Evolutionary conservation across 1,140 invertebrate genomes (phyloP), one percentile per base, ranked within the genome.

Genomic region (Heliconius congener): DNA sequence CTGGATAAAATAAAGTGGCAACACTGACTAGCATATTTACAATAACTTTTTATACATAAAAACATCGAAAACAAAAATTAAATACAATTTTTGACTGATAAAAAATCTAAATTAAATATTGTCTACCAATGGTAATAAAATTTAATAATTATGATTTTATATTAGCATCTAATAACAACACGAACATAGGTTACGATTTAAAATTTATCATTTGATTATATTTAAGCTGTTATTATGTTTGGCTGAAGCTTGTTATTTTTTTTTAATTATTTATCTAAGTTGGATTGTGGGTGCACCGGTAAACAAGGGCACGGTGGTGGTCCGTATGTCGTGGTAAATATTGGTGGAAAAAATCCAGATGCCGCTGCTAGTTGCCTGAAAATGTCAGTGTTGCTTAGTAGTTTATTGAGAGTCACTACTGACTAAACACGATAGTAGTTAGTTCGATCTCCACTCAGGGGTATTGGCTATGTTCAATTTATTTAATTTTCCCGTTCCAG

Each of bases 341-440:
- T 88, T 6, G 87, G 81, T 11, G 91, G 91, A 74, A 94, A 93
- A 70, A 93, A 83, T n/a, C 93, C 91, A 1, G 93, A 90, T 1
- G 91, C 91, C 23, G 93, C 93, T 30, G 93, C 93, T 73, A 94
- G 82, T 82, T 94, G 90, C 75, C 93, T 94, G 87, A 8, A 87
- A 90, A 77, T 30, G 23, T 16, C 60, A 66, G 13, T 66, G n/a
- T 60, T 23, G 11, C 9, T 27, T 57, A 57, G n/a, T 23, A n/a
- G 6, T 23, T 23, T 66, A 66, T 66, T 46, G 13, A 16, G 3
- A 46, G 42, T 16, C 42, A 0, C 13, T 16, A 46, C 42, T 46
- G 16, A 46, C 34, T 37, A 46, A 16, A 60, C 8, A 11, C 57
- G n/a, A n/a, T 11, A n/a, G 57, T 60, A 37, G 27, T n/a, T 30